Evolutionary conservation across 2,797 vertebrate species (phyloP), one percentile per base, ranked within the genome.

Genomic region (Falco concolor): DNA sequence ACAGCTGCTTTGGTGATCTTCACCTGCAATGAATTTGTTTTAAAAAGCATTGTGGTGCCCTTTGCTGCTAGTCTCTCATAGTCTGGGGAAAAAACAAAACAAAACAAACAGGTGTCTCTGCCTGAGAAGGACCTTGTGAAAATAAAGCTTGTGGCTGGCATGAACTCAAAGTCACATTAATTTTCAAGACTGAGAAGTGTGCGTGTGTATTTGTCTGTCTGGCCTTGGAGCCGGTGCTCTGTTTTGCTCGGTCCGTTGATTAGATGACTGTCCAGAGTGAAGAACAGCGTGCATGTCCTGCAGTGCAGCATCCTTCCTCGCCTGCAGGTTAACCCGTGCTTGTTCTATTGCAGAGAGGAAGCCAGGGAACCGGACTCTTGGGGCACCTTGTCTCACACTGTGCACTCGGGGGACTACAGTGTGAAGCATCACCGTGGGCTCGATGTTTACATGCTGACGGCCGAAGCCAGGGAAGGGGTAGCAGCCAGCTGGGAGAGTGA

Each of bases 361-460:
- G 95, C 97, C 68, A 80, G 95, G 22, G 97, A 98, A 30, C 95
- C 97, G 0, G 98, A 98, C 42, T 97, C 97, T 38, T 98, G 93
- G 90, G 93, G 96, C 45, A 98, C 98, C 75, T 77, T 96, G 32
- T 98, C 97, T 22, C 98, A 98, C 89, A 98, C 93, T 1, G 97
- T 98, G 64, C 97, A 98, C 54, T 93, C 96, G 0, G 98, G 98
- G 23, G 97, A 98, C 83, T 97, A 96, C 90, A 97, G 98, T 11
- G 97, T 98, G 73, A 98, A 98, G 96, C 98, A 99, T 95, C 98
- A 98, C 87, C 98, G 98, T 1, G 96, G 96, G 56, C 97, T 99
- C 63, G 97, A 98, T 89, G 97, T 99, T 84, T 99, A 99, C 96
- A 98, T 98, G 28, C 97, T 99, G 91, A 99, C 99, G 0, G 97